Conservation (phyloP, 2,888 invertebrate species). For the Terebella lapidaria region DNA sequence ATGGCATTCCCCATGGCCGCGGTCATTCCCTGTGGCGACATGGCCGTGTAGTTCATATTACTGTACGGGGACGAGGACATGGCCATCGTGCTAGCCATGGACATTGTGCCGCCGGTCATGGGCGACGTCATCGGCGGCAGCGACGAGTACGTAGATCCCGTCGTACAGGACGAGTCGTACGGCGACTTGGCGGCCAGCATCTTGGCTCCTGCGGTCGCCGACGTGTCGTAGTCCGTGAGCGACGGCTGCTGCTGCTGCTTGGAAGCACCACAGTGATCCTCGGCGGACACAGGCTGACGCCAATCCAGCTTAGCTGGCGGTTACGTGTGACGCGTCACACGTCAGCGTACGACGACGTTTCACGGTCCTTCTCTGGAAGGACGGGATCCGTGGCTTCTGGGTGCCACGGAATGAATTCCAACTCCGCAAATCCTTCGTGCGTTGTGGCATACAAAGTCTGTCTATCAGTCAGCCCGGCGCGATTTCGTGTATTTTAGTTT, state of each 20-base stretch:
- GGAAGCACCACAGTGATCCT: neutral
- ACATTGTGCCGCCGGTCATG: neutral
- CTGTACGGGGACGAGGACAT: neutral
- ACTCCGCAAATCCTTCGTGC: too few relatives aligned
- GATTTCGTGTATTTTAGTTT: too few relatives aligned
- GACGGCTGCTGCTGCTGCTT: too few relatives aligned
- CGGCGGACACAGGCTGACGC: neutral
- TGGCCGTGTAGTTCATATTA: neutral
- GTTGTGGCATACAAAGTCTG: too few relatives aligned
- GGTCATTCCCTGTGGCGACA: neutral
- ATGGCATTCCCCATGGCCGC: conserved; percentile 1
- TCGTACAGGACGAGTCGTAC: conserved; percentile 1
- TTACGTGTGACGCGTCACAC: neutral
- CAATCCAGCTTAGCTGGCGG: neutral
- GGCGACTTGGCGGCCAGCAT: neutral
- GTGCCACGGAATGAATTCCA: too few relatives aligned
- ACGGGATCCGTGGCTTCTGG: too few relatives aligned
- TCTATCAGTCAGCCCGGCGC: too few relatives aligned
- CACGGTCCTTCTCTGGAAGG: too few relatives aligned
- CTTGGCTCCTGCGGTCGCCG: neutral
- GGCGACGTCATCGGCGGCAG: neutral
- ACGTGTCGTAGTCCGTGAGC: neutral
- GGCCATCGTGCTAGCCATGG: neutral
- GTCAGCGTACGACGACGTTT: too few relatives aligned
- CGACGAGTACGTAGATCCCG: neutral